Conservation (phyloP, 2,797 vertebrate genomes). For the Heliangelus exortis region DNA sequence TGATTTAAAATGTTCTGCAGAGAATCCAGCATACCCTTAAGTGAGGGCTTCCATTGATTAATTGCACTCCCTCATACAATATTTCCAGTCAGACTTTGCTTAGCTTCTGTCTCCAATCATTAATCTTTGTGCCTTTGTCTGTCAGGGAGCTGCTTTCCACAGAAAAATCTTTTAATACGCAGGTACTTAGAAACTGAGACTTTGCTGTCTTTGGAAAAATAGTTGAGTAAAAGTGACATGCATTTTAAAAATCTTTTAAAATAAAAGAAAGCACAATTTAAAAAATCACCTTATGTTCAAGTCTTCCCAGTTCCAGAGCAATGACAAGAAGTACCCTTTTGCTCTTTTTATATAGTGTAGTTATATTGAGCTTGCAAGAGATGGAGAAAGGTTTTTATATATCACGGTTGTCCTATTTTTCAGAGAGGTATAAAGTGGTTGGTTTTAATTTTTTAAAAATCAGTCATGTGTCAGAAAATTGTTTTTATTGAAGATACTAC, state of each 20-base stretch:
- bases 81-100: constrained; percentile 50
- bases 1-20: constrained; percentile 42
- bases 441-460: background rate
- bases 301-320: background rate
- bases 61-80: constrained; percentile 38
- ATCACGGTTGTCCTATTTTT: background rate
- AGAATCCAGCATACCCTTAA: constrained; percentile 13
- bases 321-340: background rate
- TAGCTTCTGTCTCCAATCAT: constrained; percentile 38
- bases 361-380: background rate
- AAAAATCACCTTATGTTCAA: background rate
- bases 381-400: background rate
- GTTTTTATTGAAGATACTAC: background rate
- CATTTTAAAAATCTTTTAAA: background rate
- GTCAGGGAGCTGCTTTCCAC: constrained; percentile 3
- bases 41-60: constrained; percentile 59
- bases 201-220: constrained; percentile 1
- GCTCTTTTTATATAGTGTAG: background rate
- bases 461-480: background rate
- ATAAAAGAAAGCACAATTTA: background rate
- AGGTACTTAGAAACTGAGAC: background rate
- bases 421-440: background rate
- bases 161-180: constrained; percentile 35
- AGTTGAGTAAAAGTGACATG: background rate
- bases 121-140: constrained; percentile 48